Conservation (phyloP, 1,140 invertebrate genomes). For the Cotesia vestalis region DNA sequence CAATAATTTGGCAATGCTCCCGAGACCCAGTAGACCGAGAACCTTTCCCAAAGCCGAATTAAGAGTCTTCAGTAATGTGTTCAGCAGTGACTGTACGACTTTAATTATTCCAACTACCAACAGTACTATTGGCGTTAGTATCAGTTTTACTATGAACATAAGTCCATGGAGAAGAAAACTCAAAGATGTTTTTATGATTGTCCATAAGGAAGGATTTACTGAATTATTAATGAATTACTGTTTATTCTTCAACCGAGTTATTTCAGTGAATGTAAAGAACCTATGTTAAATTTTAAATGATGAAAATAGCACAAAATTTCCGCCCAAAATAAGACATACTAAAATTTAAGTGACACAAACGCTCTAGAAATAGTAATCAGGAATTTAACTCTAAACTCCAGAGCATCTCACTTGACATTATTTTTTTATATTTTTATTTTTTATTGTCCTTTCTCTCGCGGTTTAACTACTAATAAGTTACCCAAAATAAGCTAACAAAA, state of each 20-base stretch:
- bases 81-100: too few species aligned
- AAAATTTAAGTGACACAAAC: conserved; percentile 34
- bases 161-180: too few species aligned
- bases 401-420: background rate
- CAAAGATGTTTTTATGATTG: too few species aligned
- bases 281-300: conserved; percentile 14
- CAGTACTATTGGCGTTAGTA: too few species aligned
- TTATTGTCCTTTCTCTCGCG: background rate
- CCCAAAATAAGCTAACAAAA: background rate
- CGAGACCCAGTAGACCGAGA: too few species aligned
- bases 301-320: conserved; percentile 40
- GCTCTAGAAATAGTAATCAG: conserved; percentile 40
- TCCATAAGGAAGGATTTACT: too few species aligned
- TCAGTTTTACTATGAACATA: too few species aligned
- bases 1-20: too few species aligned
- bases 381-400: conserved; percentile 32
- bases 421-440: background rate
- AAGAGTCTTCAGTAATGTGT: too few species aligned
- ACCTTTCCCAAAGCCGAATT: too few species aligned
- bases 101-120: too few species aligned
- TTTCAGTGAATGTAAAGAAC: background rate
- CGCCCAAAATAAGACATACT: conserved; percentile 35
- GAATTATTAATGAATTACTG: too few species aligned
- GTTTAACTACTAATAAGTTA: conserved; percentile 4
- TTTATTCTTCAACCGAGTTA: background rate